Evolutionary conservation across 2,888 invertebrate genomes (phyloP), one percentile per base, ranked within the genome.

Genomic region (Pinctada fucata): DNA sequence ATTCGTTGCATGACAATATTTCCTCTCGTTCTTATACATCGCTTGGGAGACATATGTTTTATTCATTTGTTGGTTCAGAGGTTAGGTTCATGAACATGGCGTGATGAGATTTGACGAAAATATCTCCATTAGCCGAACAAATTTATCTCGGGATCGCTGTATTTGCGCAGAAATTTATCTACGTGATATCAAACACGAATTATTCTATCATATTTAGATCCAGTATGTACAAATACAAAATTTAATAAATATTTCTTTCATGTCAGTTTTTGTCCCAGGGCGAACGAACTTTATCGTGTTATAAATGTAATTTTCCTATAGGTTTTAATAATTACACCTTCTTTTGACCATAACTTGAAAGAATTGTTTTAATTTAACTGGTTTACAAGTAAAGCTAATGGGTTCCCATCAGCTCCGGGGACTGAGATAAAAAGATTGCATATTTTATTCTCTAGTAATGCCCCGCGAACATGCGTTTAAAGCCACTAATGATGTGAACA

Each of bases 301-400:
- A 13, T 58, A 58, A 58, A 58, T 58, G 58, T 58, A 58, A 58
- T 58, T 58, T 58, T 58, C 58, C 58, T 58, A 58, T 13, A 58
- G 58, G 58, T 58, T 58, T 58, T 58, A 58, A 58, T 58, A 58
- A 58, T 58, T 58, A 58, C 58, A 58, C 58, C 58, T 58, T 58
- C 58, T 58, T 13, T 58, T 58, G 6, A 6, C 58, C 58, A 10
- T 58, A 58, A 58, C 58, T 58, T 58, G 13, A 58, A 58, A 58
- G 58, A 58, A 58, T 58, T 58, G 58, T 58, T 58, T 58, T 58
- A 58, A 58, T 58, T 58, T 58, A 58, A 31, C 31, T 31, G 31
- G 31, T 31, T 31, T 31, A 31, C 31, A 31, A 31, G 58, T 58
- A 58, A 13, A 58, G 13, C 58, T 58, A 58, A 58, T 58, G 58